Conservation (phyloP, 2,888 invertebrate species). For the Sipha maydis region DNA sequence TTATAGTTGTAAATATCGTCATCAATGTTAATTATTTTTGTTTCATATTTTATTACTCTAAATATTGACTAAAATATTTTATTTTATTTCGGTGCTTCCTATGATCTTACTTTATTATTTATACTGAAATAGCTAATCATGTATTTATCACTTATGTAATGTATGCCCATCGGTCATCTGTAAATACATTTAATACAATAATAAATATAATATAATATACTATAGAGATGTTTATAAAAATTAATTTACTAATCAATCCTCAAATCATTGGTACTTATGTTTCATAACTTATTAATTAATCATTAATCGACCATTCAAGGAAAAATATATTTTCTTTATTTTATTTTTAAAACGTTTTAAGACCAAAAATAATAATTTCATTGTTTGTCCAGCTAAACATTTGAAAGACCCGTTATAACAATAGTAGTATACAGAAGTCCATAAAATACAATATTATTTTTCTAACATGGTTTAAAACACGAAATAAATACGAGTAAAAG, state of each 20-base stretch:
- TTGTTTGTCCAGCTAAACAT: neutral
- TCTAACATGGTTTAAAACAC: neutral
- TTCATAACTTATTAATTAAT: too few relatives aligned
- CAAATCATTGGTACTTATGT: too few relatives aligned
- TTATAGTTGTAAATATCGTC: neutral
- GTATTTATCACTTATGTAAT: too few relatives aligned
- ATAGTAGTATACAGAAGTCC: neutral
- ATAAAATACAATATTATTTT: neutral
- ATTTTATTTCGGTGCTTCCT: neutral
- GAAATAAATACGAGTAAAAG: neutral
- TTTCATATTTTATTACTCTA: too few relatives aligned
- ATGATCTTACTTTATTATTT: neutral
- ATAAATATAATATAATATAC: too few relatives aligned
- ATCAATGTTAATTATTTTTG: too few relatives aligned
- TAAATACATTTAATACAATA: neutral
- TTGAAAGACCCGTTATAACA: neutral
- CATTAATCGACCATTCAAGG: too few relatives aligned
- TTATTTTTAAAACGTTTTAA: neutral
- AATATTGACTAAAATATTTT: too few relatives aligned
- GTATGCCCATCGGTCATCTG: neutral
- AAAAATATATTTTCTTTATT: too few relatives aligned
- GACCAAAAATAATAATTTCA: constrained; percentile 3
- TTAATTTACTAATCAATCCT: too few relatives aligned
- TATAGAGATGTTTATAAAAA: too few relatives aligned
- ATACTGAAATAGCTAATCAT: neutral